Evolutionary conservation across 2,888 invertebrate genomes (phyloP), one percentile per base, ranked within the genome.

Genomic region (Scrobipalpa atriplicella): DNA sequence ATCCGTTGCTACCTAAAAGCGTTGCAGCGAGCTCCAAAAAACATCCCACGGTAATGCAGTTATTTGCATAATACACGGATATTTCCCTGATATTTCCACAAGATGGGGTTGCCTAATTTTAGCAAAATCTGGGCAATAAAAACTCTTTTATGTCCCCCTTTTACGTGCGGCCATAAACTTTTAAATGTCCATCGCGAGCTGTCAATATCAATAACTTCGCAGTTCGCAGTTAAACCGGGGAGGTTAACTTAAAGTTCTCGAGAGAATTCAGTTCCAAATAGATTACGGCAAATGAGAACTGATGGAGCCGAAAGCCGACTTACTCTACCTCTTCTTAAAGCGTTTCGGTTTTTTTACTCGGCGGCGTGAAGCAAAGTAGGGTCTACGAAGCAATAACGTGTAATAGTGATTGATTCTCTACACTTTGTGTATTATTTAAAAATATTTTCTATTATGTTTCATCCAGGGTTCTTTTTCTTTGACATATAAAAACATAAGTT

Each of bases 181-280:
- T 64, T 54, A 64, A 64, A 56, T 64, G 19, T 13, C 19, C 21
- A 56, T 64, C n/a, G 54, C 41, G 11, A 56, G 41, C 64, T 64
- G 56, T 54, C n/a, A 64, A 56, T 56, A 64, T 56, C 54, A 64
- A 64, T 64, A 64, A 56, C 39, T 51, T 29, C 8, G 47, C 63
- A 16, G 47, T 56, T 21, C 21, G 54, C 54, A 41, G 41, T 64
- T 64, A 56, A 64, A 62, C 29, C 43, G 11, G 62, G 18, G 62
- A 43, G 43, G 21, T 29, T 47, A 43, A 47, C 47, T 62, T n/a
- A 62, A 62, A 19, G 18, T 62, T 16, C 19, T 19, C 18, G 0
- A 18, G 39, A 41, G 19, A 62, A 13, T 62, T 62, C 13, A 16
- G 13, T 19, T 18, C 61, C n/a, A 41, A 62, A 41, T 19, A 62